Percentiles rank a stretch among this genome's conserved stretches.
phyloP scores from a whole-genome alignment of 1,140 invertebrate genomes.

The Brachionus rotundiformis region DNA sequence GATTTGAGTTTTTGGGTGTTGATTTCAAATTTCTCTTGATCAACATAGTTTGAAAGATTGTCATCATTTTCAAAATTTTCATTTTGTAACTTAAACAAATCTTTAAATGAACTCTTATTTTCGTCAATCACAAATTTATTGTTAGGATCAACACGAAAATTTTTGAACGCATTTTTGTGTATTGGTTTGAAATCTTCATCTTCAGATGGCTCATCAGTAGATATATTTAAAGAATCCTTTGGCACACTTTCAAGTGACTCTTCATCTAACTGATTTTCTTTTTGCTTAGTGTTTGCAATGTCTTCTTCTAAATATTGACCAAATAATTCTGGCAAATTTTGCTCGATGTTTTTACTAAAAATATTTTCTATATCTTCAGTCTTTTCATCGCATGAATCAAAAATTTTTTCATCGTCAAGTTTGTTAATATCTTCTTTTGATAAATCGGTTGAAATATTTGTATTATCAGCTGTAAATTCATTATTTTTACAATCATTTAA shows the following conservation, averaged over 20 bases:
- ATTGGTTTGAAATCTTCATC: slow-evolving; percentile 45
- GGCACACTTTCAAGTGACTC: neutral
- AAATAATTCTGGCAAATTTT: slow-evolving; percentile 24
- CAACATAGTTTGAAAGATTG: neutral
- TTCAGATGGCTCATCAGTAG: neutral
- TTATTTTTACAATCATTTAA: slow-evolving; percentile 13
- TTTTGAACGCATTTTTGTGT: slow-evolving; percentile 40
- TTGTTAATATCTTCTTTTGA: neutral
- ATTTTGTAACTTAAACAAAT: neutral
- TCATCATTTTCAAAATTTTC: neutral
- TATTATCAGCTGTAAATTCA: neutral
- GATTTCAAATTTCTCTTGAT: neutral
- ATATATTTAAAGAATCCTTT: slow-evolving; percentile 24
- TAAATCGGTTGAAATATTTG: neutral
- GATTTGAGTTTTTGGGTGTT: neutral
- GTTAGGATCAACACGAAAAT: slow-evolving; percentile 18
- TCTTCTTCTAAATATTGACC: slow-evolving; percentile 15
- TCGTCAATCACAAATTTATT: slow-evolving; percentile 6
- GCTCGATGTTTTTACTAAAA: slow-evolving; percentile 34
- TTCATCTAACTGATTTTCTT: neutral
- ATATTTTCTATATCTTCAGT: slow-evolving; percentile 20
- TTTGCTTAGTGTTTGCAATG: neutral
- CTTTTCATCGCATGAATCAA: neutral
- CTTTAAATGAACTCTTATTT: neutral
- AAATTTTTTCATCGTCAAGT: neutral